Conservation (phyloP, 2,797 vertebrate genomes). For the Meda fulgida region DNA sequence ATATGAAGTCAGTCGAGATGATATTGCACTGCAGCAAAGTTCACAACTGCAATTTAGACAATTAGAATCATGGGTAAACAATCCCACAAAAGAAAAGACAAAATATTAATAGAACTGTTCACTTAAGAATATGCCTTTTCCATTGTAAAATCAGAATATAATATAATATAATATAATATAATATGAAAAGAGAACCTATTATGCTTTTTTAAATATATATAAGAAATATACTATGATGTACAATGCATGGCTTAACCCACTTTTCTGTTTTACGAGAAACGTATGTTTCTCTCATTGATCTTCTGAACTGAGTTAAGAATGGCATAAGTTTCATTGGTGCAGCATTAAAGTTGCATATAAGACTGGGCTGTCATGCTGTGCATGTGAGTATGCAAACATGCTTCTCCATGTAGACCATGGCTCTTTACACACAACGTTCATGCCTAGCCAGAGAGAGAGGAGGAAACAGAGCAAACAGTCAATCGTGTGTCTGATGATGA, state of each 20-base stretch:
- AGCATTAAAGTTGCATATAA: background rate
- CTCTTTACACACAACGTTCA: background rate
- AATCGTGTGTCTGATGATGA: constrained; percentile 2
- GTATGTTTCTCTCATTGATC: too few relatives aligned
- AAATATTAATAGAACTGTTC: background rate
- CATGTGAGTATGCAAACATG: background rate
- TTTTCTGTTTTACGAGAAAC: background rate
- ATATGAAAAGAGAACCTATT: background rate
- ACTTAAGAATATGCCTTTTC: background rate
- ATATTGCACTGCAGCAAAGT: background rate
- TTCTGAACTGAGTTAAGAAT: background rate
- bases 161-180: background rate
- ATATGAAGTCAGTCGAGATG: constrained; percentile 1
- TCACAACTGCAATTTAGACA: constrained; percentile 10
- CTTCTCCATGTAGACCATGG: background rate
- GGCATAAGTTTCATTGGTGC: background rate
- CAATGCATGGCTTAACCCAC: background rate
- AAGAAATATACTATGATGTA: background rate
- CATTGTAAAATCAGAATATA: background rate
- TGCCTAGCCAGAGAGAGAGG: background rate
- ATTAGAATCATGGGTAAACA: background rate
- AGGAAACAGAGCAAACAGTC: background rate
- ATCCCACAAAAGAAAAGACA: background rate
- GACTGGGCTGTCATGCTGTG: background rate
- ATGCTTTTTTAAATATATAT: too few relatives aligned